Conservation (phyloP, 2,888 invertebrate genomes). For the Volucella zonaria region DNA sequence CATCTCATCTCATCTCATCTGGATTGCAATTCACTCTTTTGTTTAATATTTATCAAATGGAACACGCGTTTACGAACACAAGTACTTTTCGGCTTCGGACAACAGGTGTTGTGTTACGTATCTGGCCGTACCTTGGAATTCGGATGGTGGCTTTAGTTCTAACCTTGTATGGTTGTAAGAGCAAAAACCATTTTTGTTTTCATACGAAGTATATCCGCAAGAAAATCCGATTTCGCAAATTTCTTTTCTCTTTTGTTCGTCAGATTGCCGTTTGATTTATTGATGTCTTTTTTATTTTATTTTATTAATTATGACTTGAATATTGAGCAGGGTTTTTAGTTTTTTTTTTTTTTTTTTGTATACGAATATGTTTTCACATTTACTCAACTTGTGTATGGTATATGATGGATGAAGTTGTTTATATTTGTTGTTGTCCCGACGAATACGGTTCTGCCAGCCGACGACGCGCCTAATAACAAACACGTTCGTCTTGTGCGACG, state of each 20-base stretch:
- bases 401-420: constrained; percentile 9
- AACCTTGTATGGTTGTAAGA: constrained; percentile 50
- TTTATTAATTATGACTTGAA: constrained; percentile 9
- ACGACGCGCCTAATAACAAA: constrained; percentile 17
- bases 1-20: neutral
- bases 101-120: constrained; percentile 59
- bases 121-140: neutral
- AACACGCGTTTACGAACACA: neutral
- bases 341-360: too few relatives aligned
- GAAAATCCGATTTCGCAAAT: constrained; percentile 46
- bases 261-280: constrained; percentile 18
- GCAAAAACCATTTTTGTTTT: constrained; percentile 25
- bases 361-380: too few relatives aligned
- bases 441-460: constrained; percentile 16
- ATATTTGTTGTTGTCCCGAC: constrained; percentile 21
- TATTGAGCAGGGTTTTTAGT: too few relatives aligned
- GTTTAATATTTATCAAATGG: constrained; percentile 32
- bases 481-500: constrained; percentile 58
- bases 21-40: constrained; percentile 46
- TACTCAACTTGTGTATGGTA: neutral
- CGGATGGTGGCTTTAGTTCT: constrained; percentile 22
- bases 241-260: neutral
- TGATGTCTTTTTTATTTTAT: neutral
- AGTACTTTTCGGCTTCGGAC: constrained; percentile 21
- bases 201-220: constrained; percentile 19